phyloP scores from a whole-genome alignment of 1,140 invertebrate species.

The Micrasema longulum region DNA sequence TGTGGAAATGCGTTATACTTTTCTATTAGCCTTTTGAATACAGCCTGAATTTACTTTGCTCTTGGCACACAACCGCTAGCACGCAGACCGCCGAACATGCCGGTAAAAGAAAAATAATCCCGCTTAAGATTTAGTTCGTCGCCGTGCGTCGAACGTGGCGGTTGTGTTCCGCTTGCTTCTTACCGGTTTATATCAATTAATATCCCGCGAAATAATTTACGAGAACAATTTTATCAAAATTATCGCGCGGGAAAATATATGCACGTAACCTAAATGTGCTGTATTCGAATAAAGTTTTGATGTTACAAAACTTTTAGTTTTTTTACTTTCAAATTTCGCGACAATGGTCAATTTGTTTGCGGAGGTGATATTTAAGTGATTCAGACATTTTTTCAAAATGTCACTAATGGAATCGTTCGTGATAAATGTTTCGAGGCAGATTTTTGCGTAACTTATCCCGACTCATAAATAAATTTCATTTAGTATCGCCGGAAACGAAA shows the following conservation, averaged over 20 bases:
- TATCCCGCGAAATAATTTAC: constrained; percentile 12
- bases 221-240: no score
- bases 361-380: constrained; percentile 11
- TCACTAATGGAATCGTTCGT: constrained; percentile 26
- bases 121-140: constrained; percentile 21
- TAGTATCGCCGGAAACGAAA: constrained; percentile 14
- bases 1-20: no score
- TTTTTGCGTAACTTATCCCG: background rate
- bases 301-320: no score
- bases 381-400: constrained; percentile 11
- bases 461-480: background rate
- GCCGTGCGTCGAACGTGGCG: constrained; percentile 27
- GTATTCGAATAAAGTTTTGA: no score
- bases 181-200: background rate
- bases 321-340: constrained; percentile 22
- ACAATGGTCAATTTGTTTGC: constrained; percentile 16
- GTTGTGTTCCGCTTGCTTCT: background rate
- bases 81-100: constrained; percentile 18
- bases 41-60: no score
- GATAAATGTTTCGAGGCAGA: constrained; percentile 2
- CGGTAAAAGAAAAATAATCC: constrained; percentile 33
- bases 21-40: no score
- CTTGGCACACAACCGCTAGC: no score
- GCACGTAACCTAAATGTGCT: no score
- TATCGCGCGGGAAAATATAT: no score